phyloP scores from a whole-genome alignment of 1,140 invertebrate genomes.

The Lucilia cuprina region DNA sequence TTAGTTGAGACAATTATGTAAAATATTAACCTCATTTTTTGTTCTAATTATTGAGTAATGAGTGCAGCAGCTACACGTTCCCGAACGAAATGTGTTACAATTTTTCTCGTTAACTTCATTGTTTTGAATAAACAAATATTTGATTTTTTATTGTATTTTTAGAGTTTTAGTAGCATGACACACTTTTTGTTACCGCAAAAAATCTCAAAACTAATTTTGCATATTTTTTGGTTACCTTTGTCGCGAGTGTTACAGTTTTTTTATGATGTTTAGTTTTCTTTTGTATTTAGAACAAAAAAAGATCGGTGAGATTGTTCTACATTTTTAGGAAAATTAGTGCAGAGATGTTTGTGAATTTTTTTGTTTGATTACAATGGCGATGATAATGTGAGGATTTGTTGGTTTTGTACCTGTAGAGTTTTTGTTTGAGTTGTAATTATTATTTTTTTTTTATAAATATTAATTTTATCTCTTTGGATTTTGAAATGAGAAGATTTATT shows the following conservation, averaged over 20 bases:
- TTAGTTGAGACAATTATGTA: not conserved
- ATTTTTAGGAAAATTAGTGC: not conserved
- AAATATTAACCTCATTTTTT: constrained; percentile 1
- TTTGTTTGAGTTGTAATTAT: not conserved
- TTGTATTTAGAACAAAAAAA: not conserved
- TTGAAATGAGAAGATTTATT: not conserved
- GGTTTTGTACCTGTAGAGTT: not conserved
- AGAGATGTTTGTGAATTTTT: not conserved
- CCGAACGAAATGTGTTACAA: no score
- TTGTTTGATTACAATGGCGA: not conserved
- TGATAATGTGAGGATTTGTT: no score
- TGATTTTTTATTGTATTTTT: constrained; percentile 3
- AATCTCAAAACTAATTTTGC: not conserved
- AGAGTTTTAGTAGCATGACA: not conserved
- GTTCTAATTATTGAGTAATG: not conserved
- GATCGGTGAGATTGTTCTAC: not conserved
- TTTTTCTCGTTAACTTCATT: not conserved
- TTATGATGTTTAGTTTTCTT: not conserved
- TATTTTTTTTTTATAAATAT: not conserved
- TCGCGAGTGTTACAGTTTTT: not conserved
- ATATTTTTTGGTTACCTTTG: not conserved
- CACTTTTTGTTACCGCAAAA: not conserved
- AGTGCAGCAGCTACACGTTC: not conserved
- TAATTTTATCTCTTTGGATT: not conserved
- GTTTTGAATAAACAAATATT: not conserved